Conservation (phyloP, 1,140 invertebrate species). For the Apis cerana region DNA sequence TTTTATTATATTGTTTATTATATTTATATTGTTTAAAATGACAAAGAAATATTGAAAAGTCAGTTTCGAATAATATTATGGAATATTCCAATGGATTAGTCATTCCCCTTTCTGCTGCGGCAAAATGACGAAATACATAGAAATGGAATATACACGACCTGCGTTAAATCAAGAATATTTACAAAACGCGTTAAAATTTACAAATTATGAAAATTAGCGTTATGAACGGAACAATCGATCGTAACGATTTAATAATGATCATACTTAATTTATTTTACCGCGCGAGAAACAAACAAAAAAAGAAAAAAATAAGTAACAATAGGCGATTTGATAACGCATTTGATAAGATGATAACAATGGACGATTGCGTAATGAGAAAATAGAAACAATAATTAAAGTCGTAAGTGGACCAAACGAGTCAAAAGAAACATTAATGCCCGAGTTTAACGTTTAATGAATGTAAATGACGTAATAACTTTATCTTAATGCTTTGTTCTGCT, state of each 20-base stretch:
- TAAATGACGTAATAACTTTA: not conserved
- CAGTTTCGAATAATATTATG: not conserved
- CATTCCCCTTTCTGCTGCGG: not conserved
- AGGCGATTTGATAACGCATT: not conserved
- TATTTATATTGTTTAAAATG: too few species aligned
- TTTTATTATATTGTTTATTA: too few species aligned
- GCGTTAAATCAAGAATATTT: too few species aligned
- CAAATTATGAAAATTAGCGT: not conserved
- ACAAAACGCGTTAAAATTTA: too few species aligned
- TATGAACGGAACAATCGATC: too few species aligned
- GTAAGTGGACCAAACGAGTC: not conserved
- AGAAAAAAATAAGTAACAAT: not conserved
- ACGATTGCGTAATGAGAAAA: not conserved
- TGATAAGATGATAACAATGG: constrained; percentile 1
- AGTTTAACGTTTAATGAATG: not conserved
- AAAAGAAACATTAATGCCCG: not conserved
- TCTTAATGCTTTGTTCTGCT: not conserved
- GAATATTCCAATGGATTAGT: not conserved
- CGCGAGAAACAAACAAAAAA: not conserved
- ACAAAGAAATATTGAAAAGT: not conserved
- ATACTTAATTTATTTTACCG: too few species aligned
- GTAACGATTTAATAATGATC: too few species aligned
- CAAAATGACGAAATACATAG: not conserved
- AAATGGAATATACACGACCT: not conserved
- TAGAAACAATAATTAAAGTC: constrained; percentile 3